These are phyloP conservation scores for Micromussa lordhowensis DNA, from an alignment of 92 coral and sea anemone genomes.

Conservation along the genomic window DNA sequence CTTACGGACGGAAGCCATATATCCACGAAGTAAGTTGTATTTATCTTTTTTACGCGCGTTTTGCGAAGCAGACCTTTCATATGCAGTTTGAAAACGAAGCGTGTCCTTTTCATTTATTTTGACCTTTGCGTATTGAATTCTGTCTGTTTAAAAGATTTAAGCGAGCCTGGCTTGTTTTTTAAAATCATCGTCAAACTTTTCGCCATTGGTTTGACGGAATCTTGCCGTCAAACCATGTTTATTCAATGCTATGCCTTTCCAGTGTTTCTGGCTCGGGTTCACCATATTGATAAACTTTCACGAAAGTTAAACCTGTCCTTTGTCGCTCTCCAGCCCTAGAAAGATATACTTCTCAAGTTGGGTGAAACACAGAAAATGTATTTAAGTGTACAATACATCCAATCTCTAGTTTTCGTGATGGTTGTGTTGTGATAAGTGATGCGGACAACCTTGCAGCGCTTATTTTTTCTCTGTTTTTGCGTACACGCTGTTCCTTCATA, in stretches of 20 bases:
- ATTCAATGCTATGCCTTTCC: not conserved
- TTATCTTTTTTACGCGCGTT: slow-evolving; percentile 4
- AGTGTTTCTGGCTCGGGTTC: not conserved
- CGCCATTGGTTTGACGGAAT: not conserved
- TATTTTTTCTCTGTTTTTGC: not conserved
- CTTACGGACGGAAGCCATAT: slow-evolving; percentile 27
- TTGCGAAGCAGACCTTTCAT: slow-evolving; percentile 20
- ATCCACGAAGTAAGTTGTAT: slow-evolving; percentile 63
- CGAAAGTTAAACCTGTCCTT: slow-evolving; percentile 14
- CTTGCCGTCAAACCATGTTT: slow-evolving; percentile 16
- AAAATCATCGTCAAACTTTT: not conserved
- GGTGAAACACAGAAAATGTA: not conserved
- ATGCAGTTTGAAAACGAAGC: not conserved
- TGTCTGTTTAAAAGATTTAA: not conserved
- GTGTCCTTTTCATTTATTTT: not conserved
- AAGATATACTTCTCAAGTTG: not conserved
- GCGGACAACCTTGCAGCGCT: slow-evolving; percentile 12
- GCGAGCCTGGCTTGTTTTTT: not conserved
- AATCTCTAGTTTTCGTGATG: not conserved
- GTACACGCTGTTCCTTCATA: slow-evolving; percentile 29
- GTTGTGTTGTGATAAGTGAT: not conserved
- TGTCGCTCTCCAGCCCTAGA: not conserved
- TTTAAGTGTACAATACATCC: not conserved
- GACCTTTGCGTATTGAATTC: slow-evolving; percentile 18
- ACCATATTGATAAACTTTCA: not conserved